These are phyloP conservation scores for Tachina grossa DNA, from an alignment of 2,888 invertebrate species.

Conservation along the genomic window DNA sequence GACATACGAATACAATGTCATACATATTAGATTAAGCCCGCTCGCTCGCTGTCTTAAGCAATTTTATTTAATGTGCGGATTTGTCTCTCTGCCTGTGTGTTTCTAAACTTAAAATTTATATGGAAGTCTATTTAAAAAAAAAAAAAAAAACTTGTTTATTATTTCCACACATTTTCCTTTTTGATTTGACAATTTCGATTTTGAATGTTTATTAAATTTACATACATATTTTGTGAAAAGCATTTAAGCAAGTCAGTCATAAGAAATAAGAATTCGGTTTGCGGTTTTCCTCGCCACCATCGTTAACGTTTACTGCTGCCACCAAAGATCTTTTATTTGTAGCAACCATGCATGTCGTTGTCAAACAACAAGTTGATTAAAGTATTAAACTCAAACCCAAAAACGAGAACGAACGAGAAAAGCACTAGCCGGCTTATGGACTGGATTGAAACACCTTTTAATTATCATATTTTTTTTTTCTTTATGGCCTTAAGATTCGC, in stretches of 20 bases:
- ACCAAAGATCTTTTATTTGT: slow-evolving; percentile 31
- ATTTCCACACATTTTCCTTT: slow-evolving; percentile 9
- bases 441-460: slow-evolving; percentile 79
- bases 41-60: slow-evolving; percentile 9
- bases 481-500: slow-evolving; percentile 37
- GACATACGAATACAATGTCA: slow-evolving; percentile 52
- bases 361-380: slow-evolving; percentile 61
- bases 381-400: slow-evolving; percentile 34
- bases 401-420: slow-evolving; percentile 1
- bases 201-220: slow-evolving; percentile 33
- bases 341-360: slow-evolving; percentile 27
- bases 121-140: background rate
- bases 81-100: background rate
- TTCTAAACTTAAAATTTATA: slow-evolving; percentile 20
- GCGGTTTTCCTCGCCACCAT: slow-evolving; percentile 56
- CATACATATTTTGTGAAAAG: slow-evolving; percentile 32
- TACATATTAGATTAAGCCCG: slow-evolving; percentile 53
- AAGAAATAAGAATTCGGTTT: slow-evolving; percentile 58
- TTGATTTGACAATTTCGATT: slow-evolving; percentile 47
- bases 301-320: slow-evolving; percentile 9
- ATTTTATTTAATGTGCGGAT: slow-evolving; percentile 65
- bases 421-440: slow-evolving; percentile 47
- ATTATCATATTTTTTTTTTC: slow-evolving; percentile 79
- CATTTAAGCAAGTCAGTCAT: slow-evolving; percentile 64
- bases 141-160: slow-evolving; percentile 17